Base-by-base conservation (phyloP, 2,113 vertebrate species). In the Ctenomys sociabilis region DNA sequence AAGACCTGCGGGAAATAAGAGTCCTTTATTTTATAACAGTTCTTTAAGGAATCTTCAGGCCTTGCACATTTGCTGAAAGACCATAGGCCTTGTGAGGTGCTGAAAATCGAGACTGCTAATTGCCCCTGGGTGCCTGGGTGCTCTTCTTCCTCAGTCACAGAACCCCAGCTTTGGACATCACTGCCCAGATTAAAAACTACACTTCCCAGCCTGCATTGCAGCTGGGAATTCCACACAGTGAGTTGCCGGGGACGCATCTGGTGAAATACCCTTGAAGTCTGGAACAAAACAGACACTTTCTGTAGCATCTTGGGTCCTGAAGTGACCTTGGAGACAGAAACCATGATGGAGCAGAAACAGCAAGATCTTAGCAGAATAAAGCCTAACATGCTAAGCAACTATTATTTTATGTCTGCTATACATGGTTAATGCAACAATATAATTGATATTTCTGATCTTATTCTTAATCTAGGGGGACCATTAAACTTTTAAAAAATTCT, bases 361-460 rank as follows among this genome's bases (percentile, higher is more conserved):
- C 54, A 63, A 70, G 66, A 88, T n/a, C 83, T 63, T 85, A 61
- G 66, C 24, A 87, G 78, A 93, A 66, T 61, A 85, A 78, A 66
- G 61, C 10, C 7, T 85, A 59, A 37, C 0, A 0, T 37, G 24
- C 73, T 75, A 83, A 95, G 43, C 24, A 35, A 49, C 5, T 80
- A 37, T 45, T 64, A 64, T 77, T 81, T 61, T n/a, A 7, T 7
- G 40, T 66, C 35, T 43, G 12, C 85, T 83, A 75, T 45, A 90
- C 86, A 93, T 7, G 93, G 90, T 57, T 85, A 93, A 88, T 78
- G 30, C 37, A 68, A 64, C 86, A 75, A 30, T 63, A 35, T 93
- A 85, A 85, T 26, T 94, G 45, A 88, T 85, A 88, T 72, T 95
- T 89, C 43, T 63, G 93, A 88, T 83, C 57, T 77, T 85, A 88